These are phyloP conservation scores for Phenganax marumi DNA, from an alignment of 92 coral and sea anemone species.

Conservation along the genomic window DNA sequence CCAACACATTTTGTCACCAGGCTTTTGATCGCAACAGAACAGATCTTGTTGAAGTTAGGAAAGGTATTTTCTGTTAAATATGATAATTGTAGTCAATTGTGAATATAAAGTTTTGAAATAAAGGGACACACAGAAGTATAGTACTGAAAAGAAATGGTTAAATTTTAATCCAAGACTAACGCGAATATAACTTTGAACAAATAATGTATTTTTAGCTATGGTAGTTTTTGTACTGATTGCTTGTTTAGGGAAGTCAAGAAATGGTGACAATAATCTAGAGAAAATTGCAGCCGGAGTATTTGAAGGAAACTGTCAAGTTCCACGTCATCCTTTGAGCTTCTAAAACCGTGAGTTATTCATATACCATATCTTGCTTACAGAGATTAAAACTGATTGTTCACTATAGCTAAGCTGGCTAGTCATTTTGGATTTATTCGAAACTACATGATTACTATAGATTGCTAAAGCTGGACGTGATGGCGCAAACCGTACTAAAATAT, in stretches of 20 bases:
- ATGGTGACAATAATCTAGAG: constrained; percentile 39
- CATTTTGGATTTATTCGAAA: too few relatives aligned
- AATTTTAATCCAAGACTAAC: too few relatives aligned
- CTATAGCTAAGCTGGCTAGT: too few relatives aligned
- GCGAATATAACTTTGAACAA: not conserved
- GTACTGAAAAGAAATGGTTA: too few relatives aligned
- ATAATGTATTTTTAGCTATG: not conserved
- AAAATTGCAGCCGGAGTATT: constrained; percentile 42
- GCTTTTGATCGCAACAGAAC: constrained; percentile 61
- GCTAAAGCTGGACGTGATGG: too few relatives aligned
- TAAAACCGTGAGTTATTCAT: constrained; percentile 29
- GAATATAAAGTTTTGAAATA: too few relatives aligned
- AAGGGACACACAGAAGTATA: too few relatives aligned
- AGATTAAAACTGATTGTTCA: too few relatives aligned
- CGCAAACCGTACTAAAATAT: too few relatives aligned
- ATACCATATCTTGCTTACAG: too few relatives aligned
- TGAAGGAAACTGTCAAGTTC: constrained; percentile 32
- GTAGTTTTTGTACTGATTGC: not conserved
- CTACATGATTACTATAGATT: too few relatives aligned
- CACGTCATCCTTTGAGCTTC: constrained; percentile 37
- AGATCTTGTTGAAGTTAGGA: constrained; percentile 59
- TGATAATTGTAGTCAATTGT: not conserved
- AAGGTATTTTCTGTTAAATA: constrained; percentile 41
- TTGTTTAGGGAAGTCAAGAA: constrained; percentile 11
- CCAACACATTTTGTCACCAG: constrained; percentile 66